Evolutionary conservation across 2,113 vertebrate genomes (phyloP).

Genomic region (Merops nubicus): DNA sequence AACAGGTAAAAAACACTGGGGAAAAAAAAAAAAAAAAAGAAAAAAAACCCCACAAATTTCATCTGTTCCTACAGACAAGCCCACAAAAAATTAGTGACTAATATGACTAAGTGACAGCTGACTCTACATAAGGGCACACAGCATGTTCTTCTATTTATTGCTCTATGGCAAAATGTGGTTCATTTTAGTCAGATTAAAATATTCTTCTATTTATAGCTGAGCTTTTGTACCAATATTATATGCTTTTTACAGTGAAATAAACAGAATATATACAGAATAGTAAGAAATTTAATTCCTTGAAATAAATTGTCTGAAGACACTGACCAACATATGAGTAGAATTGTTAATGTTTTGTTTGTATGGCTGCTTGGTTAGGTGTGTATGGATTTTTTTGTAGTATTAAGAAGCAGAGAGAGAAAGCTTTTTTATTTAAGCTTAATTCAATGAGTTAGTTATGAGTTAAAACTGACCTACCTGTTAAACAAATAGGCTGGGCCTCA

Average conservation of each 20-base stretch:
- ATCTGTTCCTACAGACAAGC: background rate
- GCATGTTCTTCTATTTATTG: background rate
- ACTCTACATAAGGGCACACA: background rate
- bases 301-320: background rate
- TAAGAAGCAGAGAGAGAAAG: background rate
- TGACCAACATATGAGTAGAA: background rate
- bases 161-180: background rate
- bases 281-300: background rate
- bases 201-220: background rate
- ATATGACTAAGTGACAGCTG: background rate
- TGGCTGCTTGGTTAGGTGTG: background rate
- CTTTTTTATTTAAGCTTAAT: background rate
- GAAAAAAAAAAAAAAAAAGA: too few relatives aligned
- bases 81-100: background rate
- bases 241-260: background rate
- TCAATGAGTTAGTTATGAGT: background rate
- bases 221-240: background rate
- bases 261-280: background rate
- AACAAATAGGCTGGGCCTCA: background rate
- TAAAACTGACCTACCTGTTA: background rate
- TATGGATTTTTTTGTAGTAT: rapidly evolving
- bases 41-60: background rate
- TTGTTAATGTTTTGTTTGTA: background rate
- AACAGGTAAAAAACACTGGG: background rate
- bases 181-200: background rate